A percentile compares a stretch with the other conserved stretches of the same genome.
phyloP scores from a whole-genome alignment of 53 echinoderm and acorn worm genomes.

The Pentamera pediparva region DNA sequence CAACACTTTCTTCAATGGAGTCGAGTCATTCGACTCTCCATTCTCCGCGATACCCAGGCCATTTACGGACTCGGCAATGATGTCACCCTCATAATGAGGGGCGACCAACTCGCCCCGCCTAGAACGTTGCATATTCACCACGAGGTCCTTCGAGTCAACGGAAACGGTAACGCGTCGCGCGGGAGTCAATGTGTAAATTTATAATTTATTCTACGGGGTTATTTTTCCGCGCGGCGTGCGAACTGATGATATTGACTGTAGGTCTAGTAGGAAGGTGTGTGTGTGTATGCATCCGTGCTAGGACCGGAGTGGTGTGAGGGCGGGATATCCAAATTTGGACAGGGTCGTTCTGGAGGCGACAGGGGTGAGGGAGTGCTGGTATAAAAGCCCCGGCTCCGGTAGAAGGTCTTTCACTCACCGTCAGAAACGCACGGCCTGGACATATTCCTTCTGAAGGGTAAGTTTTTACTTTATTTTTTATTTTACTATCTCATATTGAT shows the following conservation, averaged over 20 bases:
- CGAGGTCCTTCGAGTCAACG: no score
- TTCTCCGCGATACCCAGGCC: background rate
- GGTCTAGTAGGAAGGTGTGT: background rate
- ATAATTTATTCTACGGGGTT: no score
- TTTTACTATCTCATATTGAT: no score
- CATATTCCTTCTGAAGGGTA: slow-evolving; percentile 37
- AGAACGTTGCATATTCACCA: slow-evolving; percentile 25
- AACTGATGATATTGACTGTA: background rate
- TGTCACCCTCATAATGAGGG: slow-evolving; percentile 13
- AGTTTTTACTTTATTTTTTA: no score
- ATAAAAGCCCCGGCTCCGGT: background rate
- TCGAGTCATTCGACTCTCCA: background rate
- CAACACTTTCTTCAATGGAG: slow-evolving; percentile 11
- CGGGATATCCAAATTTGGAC: slow-evolving; percentile 28
- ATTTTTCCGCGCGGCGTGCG: background rate
- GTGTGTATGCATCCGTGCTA: no score
- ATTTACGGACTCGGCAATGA: slow-evolving; percentile 12
- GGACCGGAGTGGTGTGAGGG: no score
- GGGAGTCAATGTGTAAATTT: no score
- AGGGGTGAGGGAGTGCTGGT: background rate
- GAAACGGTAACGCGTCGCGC: no score
- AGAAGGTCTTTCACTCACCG: slow-evolving; percentile 10
- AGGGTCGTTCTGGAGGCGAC: background rate
- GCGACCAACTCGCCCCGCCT: background rate
- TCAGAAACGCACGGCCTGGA: slow-evolving; percentile 39